These are phyloP conservation scores for Micrasema longulum DNA, from an alignment of 1,140 invertebrate species.

Conservation along the genomic window DNA sequence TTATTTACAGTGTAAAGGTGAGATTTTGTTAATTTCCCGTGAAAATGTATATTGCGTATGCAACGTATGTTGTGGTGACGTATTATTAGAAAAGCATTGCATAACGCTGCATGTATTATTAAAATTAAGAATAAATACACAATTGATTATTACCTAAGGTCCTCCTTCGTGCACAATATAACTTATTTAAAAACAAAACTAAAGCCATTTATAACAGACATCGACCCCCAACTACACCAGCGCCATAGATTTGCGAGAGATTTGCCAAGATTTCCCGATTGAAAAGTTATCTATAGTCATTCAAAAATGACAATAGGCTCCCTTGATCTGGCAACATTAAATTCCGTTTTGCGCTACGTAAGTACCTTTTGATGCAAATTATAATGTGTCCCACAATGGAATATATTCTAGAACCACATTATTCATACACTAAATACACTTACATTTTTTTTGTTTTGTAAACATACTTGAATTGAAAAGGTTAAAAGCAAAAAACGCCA, in stretches of 20 bases:
- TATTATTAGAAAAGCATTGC: constrained; percentile 3
- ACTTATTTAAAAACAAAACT: constrained; percentile 40
- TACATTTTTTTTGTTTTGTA: too few species aligned
- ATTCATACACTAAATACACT: too few species aligned
- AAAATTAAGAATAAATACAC: not conserved
- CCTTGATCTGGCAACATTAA: too few species aligned
- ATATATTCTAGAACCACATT: too few species aligned
- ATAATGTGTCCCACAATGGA: too few species aligned
- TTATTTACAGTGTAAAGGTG: too few species aligned
- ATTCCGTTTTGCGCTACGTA: not conserved
- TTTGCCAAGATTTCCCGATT: constrained; percentile 3
- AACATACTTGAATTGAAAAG: too few species aligned
- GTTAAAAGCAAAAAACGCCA: too few species aligned
- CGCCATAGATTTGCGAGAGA: constrained; percentile 20
- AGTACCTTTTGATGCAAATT: not conserved
- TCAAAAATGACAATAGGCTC: constrained; percentile 10
- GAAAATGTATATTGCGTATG: constrained; percentile 37
- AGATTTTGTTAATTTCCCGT: not conserved
- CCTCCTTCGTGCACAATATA: not conserved
- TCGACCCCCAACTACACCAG: constrained; percentile 12
- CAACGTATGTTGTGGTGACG: constrained; percentile 38
- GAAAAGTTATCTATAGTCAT: constrained; percentile 27
- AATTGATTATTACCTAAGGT: constrained; percentile 18
- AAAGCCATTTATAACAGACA: constrained; percentile 38
- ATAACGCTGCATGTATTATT: constrained; percentile 9